Conservation (phyloP, 2,797 vertebrate genomes). For the Toxotes lorentzi region DNA sequence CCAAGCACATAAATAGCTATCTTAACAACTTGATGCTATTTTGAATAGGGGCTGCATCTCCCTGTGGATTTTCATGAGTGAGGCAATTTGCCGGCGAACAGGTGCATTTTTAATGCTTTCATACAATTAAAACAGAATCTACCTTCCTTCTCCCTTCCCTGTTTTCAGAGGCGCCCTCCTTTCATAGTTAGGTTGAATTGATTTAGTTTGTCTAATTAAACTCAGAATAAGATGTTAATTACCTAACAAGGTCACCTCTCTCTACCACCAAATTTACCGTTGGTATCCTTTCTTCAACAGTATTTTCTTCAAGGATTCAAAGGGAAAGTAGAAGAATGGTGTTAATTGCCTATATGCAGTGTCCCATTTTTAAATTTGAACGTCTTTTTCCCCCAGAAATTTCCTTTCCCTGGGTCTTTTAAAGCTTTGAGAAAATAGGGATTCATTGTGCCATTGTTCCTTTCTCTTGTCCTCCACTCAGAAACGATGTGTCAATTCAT, state of each 20-base stretch:
- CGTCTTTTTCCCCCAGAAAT: slow-evolving; percentile 78
- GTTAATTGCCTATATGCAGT: slow-evolving; percentile 87
- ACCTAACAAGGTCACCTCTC: slow-evolving; percentile 89
- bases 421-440: slow-evolving; percentile 83
- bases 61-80: slow-evolving; percentile 84
- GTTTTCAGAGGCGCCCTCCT: slow-evolving; percentile 82
- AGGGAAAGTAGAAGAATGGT: slow-evolving; percentile 85
- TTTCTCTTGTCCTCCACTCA: slow-evolving; percentile 78
- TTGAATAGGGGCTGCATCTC: slow-evolving; percentile 84
- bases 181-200: slow-evolving; percentile 88
- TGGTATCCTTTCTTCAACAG: slow-evolving; percentile 82
- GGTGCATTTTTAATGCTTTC: slow-evolving; percentile 89
- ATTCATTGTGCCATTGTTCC: slow-evolving; percentile 85
- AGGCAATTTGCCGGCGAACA: slow-evolving; percentile 88
- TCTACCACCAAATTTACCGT: slow-evolving; percentile 84
- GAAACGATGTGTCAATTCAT: slow-evolving; percentile 84
- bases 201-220: slow-evolving; percentile 91
- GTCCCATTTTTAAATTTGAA: slow-evolving; percentile 86
- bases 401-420: slow-evolving; percentile 78
- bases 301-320: slow-evolving; percentile 83
- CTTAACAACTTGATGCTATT: slow-evolving; percentile 88
- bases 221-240: slow-evolving; percentile 90
- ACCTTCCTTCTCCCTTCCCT: slow-evolving; percentile 77
- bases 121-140: slow-evolving; percentile 88
- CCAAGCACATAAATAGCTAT: slow-evolving; percentile 87